phyloP scores from a whole-genome alignment of 2,888 invertebrate genomes.

The Crocallis elinguaria region DNA sequence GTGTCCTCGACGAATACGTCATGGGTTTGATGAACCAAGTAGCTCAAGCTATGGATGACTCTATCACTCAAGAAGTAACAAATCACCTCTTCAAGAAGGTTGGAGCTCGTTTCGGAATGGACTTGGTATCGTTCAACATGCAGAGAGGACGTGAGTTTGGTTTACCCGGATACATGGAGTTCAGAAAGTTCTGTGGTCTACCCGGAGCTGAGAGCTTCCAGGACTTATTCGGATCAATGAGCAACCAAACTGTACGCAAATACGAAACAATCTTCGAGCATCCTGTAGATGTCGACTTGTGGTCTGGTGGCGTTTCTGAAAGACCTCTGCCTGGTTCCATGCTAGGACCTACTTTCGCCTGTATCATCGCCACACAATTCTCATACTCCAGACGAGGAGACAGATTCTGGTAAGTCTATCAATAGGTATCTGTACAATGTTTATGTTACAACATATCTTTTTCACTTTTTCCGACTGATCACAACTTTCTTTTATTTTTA shows the following conservation, averaged over 20 bases:
- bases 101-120: slow-evolving; percentile 92
- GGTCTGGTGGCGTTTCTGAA: slow-evolving; percentile 98
- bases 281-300: slow-evolving; percentile 96
- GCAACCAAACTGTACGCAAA: slow-evolving; percentile 93
- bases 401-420: slow-evolving; percentile 93
- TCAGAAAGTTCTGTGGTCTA: slow-evolving; percentile 95
- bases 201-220: slow-evolving; percentile 91
- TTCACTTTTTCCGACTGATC: neutral
- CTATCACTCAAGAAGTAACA: slow-evolving; percentile 95
- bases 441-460: neutral
- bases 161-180: slow-evolving; percentile 96
- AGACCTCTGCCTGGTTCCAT: slow-evolving; percentile 95
- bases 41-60: slow-evolving; percentile 97
- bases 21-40: slow-evolving; percentile 98
- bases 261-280: slow-evolving; percentile 95
- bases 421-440: neutral
- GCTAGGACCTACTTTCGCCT: slow-evolving; percentile 97
- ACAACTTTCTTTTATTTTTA: slow-evolving; percentile 43
- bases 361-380: slow-evolving; percentile 97
- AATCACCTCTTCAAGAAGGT: slow-evolving; percentile 96
- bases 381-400: slow-evolving; percentile 95
- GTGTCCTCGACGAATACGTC: slow-evolving; percentile 95
- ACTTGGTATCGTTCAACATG: slow-evolving; percentile 96
- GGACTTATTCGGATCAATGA: slow-evolving; percentile 94
- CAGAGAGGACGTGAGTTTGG: slow-evolving; percentile 96